Evolutionary conservation across 2,113 vertebrate genomes (phyloP), one percentile per base, ranked within the genome.

Genomic region (Esox niger): DNA sequence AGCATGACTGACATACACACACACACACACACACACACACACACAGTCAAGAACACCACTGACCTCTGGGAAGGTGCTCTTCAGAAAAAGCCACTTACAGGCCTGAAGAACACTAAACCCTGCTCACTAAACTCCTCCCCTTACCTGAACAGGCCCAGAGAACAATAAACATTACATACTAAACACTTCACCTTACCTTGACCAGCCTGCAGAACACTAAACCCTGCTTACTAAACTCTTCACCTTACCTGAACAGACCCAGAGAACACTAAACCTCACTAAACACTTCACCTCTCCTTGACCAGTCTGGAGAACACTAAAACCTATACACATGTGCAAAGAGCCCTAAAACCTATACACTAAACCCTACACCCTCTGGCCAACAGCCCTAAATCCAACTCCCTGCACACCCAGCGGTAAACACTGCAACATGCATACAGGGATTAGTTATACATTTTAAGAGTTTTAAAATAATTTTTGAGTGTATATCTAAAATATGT

Each of bases 21-120:
- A 20, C 73, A 57, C 82, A 87, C 79, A 79, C 83, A 73, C 76
- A 76, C 33, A 73, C 85, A n/a, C n/a, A 69, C 78, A 67, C 69
- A 64, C 70, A 73, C 64, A 56, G 26, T 87, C 87, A 92, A 92
- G 90, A 90, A 89, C 91, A 87, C 84, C 83, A 92, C 80, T 77
- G 59, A 84, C 73, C 80, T 76, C 67, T 69, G 54, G 62, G 69
- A 89, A 89, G 85, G 88, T 91, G 89, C 86, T 88, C 84, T 90
- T 88, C 75, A 83, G 35, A 54, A 55, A 69, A 62, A 35, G 65
- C 74, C 69, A 72, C 69, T 11, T 11, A n/a, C n/a, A 52, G 47
- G 20, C 20, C 6, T 49, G 6, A 4, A n/a, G 46, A 6, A 6
- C 46, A 2, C 46, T 49, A 49, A 33, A 35, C 29, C n/a, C 30